These are phyloP conservation scores for Prochilodus magdalenae DNA, from an alignment of 2,113 vertebrate genomes.

Conservation along the genomic window DNA sequence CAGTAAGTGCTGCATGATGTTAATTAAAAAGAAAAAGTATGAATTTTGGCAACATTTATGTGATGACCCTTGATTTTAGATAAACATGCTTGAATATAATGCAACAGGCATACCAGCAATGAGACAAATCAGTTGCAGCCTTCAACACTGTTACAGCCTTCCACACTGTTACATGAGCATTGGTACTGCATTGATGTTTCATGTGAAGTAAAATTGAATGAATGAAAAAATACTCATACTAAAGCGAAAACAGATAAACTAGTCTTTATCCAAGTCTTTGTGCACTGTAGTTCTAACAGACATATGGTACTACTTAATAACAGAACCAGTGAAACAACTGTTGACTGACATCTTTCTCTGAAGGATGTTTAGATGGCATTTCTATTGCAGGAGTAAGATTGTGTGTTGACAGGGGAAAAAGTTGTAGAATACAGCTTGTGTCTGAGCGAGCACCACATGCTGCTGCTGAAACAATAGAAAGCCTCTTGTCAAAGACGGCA, in stretches of 20 bases:
- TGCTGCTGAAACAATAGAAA: neutral
- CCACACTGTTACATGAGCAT: too few relatives aligned
- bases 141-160: too few relatives aligned
- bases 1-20: too few relatives aligned
- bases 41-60: too few relatives aligned
- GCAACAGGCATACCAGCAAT: neutral
- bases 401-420: neutral
- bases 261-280: too few relatives aligned
- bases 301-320: neutral
- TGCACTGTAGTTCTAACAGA: neutral
- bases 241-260: too few relatives aligned
- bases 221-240: too few relatives aligned
- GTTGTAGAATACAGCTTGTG: neutral
- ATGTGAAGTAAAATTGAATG: too few relatives aligned
- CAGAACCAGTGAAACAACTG: neutral
- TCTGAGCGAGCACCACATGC: neutral
- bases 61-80: too few relatives aligned
- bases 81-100: too few relatives aligned
- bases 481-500: neutral
- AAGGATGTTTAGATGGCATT: neutral
- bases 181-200: too few relatives aligned
- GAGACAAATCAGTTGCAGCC: neutral
- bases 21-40: neutral
- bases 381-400: neutral
- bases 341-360: neutral